Evolutionary conservation across 2,888 invertebrate genomes (phyloP), one percentile per base, ranked within the genome.

Genomic region (Agrilus cyanescens): DNA sequence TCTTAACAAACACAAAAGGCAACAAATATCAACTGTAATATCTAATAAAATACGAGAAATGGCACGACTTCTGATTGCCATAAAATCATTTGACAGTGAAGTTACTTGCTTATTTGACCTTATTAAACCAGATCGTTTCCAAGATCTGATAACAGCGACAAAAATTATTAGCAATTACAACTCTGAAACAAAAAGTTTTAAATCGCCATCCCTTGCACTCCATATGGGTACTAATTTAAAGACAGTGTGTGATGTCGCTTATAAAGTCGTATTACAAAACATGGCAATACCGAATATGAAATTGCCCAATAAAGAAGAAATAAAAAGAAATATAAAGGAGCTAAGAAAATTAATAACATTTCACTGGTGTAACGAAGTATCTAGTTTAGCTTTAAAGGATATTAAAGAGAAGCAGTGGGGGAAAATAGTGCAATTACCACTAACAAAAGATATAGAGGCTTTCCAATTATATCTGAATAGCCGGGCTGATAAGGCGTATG

Each of bases 291-390:
- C n/a, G n/a, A n/a, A 43, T 12, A 43, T 38, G 12, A 39, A 4
- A 12, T 35, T 35, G 35, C 15, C 39, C 12, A 20, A 43, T 12
- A 35, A 32, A 29, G 34, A 37, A n/a, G 32, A 40, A 43, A 40
- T 30, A 31, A 44, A 44, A 18, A 20, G n/a, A n/a, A 40, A 44
- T 32, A 43, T 46, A 13, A 40, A 37, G 16, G 46, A 46, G 6
- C 36, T 44, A 15, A 40, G 35, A 29, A 41, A 44, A 41, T 29
- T 47, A 29, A 40, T 56, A 20, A 45, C 44, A 20, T 43, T 38
- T 8, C 54, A 53, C 38, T 55, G 55, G 55, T 52, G 49, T 32
- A 51, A 36, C 12, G 53, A 56, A 44, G n/a, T n/a, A n/a, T n/a
- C 52, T 1, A 54, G 53, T 40, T 38, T 55, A 36, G 56, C 55